Conservation (phyloP, 2,797 vertebrate species). For the Arremon aurantiirostris region DNA sequence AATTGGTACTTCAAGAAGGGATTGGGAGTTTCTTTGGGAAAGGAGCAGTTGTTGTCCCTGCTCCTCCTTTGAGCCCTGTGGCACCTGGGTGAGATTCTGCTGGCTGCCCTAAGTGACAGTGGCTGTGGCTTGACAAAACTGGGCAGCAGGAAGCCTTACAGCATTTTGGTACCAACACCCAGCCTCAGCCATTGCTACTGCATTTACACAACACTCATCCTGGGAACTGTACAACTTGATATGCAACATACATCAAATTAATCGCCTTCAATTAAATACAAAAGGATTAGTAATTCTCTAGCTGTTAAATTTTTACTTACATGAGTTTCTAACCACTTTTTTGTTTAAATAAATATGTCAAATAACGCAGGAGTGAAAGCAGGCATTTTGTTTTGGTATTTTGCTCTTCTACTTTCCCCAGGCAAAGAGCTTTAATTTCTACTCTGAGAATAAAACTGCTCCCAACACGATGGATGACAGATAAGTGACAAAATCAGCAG, state of each 20-base stretch:
- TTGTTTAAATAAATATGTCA: constrained; percentile 63
- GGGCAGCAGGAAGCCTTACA: not conserved
- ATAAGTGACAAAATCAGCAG: constrained; percentile 43
- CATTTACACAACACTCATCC: not conserved
- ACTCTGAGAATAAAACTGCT: constrained; percentile 69
- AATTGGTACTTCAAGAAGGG: not conserved
- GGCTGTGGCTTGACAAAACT: constrained; percentile 1
- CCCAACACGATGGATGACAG: constrained; percentile 60
- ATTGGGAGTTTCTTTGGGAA: not conserved
- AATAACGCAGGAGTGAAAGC: constrained; percentile 57
- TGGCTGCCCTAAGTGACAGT: not conserved
- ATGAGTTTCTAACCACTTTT: constrained; percentile 60
- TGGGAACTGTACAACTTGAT: not conserved
- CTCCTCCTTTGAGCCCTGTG: not conserved
- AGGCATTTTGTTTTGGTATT: constrained; percentile 46
- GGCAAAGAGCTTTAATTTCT: constrained; percentile 67
- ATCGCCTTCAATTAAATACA: constrained; percentile 16
- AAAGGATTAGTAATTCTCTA: constrained; percentile 57
- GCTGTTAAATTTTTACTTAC: constrained; percentile 63
- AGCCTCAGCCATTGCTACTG: not conserved
- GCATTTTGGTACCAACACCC: not conserved
- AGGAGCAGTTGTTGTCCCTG: not conserved
- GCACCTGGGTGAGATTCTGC: not conserved
- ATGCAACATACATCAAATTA: constrained; percentile 23
- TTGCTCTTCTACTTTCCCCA: constrained; percentile 62